Evolutionary conservation across 2,113 vertebrate genomes (phyloP).

Genomic region (Etheostoma spectabile): DNA sequence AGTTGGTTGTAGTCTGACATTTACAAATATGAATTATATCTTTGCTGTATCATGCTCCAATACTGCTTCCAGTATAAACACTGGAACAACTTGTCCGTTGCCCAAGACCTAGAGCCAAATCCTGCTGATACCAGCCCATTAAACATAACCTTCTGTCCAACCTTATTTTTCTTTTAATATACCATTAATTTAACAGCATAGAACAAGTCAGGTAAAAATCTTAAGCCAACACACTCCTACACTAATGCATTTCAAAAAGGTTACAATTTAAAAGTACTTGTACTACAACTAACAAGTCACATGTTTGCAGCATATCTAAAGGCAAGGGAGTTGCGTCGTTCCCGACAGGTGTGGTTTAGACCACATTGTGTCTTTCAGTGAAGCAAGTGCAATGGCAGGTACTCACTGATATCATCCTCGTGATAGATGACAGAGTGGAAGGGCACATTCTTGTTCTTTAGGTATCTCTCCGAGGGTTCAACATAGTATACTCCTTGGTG

Average conservation of each 20-base stretch:
- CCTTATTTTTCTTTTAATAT: too few relatives aligned
- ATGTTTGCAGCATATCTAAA: neutral
- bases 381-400: neutral
- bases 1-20: neutral
- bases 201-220: neutral
- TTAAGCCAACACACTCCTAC: neutral
- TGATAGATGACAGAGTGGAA: constrained; percentile 99
- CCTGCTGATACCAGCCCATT: constrained; percentile 10
- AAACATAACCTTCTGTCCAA: neutral
- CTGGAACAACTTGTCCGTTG: neutral
- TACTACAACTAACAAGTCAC: neutral
- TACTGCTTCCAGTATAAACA: constrained; percentile 13
- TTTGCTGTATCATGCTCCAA: neutral
- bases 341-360: neutral
- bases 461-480: constrained; percentile 95
- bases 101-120: constrained; percentile 20
- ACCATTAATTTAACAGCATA: neutral
- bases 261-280: neutral
- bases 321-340: neutral
- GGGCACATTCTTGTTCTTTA: constrained; percentile 85
- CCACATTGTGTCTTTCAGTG: neutral
- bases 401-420: constrained; percentile 96
- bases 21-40: constrained; percentile 2
- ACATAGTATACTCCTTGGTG: constrained; percentile 93
- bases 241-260: neutral